Evolutionary conservation across 2,113 vertebrate genomes (phyloP).

Genomic region (Phylloscopus trochilus): DNA sequence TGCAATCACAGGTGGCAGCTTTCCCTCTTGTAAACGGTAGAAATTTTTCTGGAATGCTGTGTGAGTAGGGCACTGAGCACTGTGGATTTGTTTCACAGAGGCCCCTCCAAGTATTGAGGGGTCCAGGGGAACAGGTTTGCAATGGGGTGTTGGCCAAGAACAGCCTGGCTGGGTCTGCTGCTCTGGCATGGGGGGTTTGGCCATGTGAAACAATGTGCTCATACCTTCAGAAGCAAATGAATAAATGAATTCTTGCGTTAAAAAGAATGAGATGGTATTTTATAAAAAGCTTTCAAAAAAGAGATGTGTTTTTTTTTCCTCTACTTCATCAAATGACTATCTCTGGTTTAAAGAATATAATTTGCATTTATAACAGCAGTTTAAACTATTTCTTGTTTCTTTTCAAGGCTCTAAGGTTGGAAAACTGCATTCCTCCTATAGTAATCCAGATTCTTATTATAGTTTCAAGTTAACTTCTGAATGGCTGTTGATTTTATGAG

Average conservation of each 20-base stretch:
- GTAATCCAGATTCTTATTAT: not conserved
- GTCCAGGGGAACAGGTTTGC: not conserved
- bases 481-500: not conserved
- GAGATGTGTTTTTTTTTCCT: not conserved
- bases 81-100: not conserved
- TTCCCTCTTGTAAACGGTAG: not conserved
- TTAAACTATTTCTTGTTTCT: not conserved
- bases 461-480: not conserved
- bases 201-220: not conserved
- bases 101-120: not conserved
- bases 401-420: not conserved
- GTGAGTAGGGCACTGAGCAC: not conserved
- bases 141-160: not conserved
- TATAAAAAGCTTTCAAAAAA: not conserved
- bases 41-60: not conserved
- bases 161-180: not conserved
- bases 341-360: not conserved
- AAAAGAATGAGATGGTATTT: not conserved
- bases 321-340: not conserved
- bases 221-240: not conserved
- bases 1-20: not conserved
- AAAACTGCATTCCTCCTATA: not conserved
- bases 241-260: not conserved
- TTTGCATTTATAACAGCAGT: not conserved
- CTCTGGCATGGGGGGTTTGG: not conserved